Base-by-base conservation (phyloP, 2,797 vertebrate genomes). In the Notolabrus celidotus region DNA sequence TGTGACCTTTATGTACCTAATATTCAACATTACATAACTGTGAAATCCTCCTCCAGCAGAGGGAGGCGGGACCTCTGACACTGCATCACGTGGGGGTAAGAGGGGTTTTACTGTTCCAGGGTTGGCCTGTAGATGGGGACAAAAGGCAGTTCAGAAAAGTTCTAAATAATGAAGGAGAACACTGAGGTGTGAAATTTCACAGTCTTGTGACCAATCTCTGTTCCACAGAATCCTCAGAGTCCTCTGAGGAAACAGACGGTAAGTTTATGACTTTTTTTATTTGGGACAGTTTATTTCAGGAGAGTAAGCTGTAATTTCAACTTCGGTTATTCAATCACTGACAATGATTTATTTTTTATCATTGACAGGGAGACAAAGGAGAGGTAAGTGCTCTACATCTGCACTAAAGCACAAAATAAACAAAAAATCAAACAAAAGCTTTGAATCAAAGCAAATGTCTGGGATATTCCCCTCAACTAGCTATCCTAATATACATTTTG, bases 171-270 rank as follows among this genome's bases (percentile, higher is more conserved):
- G 4, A 22, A 16, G 14, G 10, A 15, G n/a, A 6, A 17, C 36
- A 68, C 52, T 16, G 3, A 42, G 10, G 22, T 67, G 42, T n/a
- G 7, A 70, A 67, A 61, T 47, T 36, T n/a, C 68, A 67, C 55
- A 47, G 29, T 23, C 16, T 8, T 59, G 39, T 68, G 47, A 34
- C 50, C 51, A 3, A 47, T 39, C 64, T 34, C 12, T 51, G 23
- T 11, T n/a, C 49, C n/a, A 36, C 81, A 89, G 87, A 82, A 5
- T 66, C 80, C 22, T 85, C 81, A 17, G 78, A 81, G 25, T 93
- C 89, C 60, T 81, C 79, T 23, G 88, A 90, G 75, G 88, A 88
- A 2, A 22, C 53, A 47, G 71, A 84, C 0, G 86, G 92, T 91
- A 63, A 88, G 89, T 71, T 5, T 51, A 5, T 14, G 5, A 43